Evolutionary conservation across 1,140 invertebrate species (phyloP).

Genomic region (Papilio glaucus): DNA sequence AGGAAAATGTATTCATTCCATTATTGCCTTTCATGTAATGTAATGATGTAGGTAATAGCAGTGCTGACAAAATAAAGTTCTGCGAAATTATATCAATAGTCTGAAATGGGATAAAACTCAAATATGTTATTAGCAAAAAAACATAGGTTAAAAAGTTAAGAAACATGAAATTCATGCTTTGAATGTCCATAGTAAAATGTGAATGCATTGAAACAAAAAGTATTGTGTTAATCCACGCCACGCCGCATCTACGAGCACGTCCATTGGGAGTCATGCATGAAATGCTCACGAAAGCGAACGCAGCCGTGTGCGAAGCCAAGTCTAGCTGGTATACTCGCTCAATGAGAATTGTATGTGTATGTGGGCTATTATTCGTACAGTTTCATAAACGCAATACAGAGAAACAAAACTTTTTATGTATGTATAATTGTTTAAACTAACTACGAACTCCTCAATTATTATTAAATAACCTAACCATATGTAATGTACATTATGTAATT

Average conservation of each 20-base stretch:
- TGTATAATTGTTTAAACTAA: no score
- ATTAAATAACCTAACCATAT: neutral
- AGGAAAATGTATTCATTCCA: neutral
- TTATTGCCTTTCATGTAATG: no score
- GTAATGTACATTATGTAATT: neutral
- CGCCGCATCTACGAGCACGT: neutral
- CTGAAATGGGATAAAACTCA: neutral
- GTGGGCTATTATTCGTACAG: neutral
- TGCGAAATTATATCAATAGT: neutral
- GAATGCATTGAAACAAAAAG: neutral
- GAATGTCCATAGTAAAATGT: constrained; percentile 1
- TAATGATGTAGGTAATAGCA: no score
- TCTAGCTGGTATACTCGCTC: neutral
- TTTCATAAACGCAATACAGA: neutral
- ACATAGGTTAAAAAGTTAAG: neutral
- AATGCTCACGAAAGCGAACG: constrained; percentile 4
- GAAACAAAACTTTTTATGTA: neutral
- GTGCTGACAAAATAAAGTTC: neutral
- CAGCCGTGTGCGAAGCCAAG: constrained; percentile 6
- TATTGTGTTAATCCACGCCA: neutral
- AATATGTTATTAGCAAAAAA: neutral
- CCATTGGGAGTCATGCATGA: neutral
- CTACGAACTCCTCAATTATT: no score
- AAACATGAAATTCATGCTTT: neutral
- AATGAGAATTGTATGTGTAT: constrained; percentile 5